Evolutionary conservation across 2,113 vertebrate species (phyloP).

Genomic region (Rhinichthys klamathensis): DNA sequence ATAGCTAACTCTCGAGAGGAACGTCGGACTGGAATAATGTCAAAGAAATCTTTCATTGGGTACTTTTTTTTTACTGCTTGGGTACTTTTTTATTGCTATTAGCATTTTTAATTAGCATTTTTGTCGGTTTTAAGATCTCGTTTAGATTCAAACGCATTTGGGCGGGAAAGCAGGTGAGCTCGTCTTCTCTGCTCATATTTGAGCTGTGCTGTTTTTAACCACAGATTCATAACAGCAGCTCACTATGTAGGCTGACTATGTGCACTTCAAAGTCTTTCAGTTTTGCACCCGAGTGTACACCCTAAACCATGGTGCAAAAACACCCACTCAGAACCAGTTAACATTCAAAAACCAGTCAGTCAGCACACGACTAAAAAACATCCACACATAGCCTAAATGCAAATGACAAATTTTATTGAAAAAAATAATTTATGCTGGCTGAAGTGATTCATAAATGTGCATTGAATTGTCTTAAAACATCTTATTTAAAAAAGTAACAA

Average conservation of each 20-base stretch:
- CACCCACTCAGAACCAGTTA: conserved; percentile 38
- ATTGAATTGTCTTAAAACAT: too few relatives aligned
- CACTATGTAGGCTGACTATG: conserved; percentile 28
- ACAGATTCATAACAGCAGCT: conserved; percentile 48
- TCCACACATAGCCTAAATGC: background rate
- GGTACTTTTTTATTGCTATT: too few relatives aligned
- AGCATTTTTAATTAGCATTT: too few relatives aligned
- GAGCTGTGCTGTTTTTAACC: conserved; percentile 42
- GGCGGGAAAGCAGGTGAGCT: conserved; percentile 38
- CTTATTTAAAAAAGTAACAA: too few relatives aligned
- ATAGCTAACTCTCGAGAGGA: background rate
- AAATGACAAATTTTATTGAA: background rate
- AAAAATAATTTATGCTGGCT: too few relatives aligned
- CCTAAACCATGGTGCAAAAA: conserved; percentile 23
- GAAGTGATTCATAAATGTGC: too few relatives aligned
- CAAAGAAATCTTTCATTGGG: background rate
- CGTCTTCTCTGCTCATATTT: background rate
- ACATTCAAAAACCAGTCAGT: conserved; percentile 5
- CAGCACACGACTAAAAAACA: background rate
- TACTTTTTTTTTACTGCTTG: too few relatives aligned
- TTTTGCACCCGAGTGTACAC: conserved; percentile 53
- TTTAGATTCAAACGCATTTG: conserved; percentile 26
- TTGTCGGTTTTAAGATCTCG: background rate
- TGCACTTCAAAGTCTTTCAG: conserved; percentile 55
- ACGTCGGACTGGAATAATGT: background rate